Conservation (phyloP, 2,113 vertebrate species). For the Azemiops feae region DNA sequence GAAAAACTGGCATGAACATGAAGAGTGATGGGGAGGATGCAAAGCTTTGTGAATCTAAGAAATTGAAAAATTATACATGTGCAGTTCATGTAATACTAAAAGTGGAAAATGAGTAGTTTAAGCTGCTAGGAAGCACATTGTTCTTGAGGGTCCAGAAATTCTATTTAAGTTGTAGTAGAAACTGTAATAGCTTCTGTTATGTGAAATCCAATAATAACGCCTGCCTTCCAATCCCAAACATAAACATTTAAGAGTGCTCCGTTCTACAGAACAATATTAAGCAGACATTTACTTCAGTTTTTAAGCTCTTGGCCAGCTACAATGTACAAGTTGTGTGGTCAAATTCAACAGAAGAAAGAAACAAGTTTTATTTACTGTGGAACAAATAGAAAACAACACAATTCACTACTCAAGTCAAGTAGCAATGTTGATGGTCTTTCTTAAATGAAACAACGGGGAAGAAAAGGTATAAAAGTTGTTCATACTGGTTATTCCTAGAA, state of each 20-base stretch:
- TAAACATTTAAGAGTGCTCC: not conserved
- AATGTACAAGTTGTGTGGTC: too few relatives aligned
- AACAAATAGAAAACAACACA: not conserved
- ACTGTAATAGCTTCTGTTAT: not conserved
- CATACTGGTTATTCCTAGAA: not conserved
- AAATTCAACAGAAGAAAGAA: not conserved
- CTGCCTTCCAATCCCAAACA: not conserved
- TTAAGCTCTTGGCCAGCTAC: not conserved
- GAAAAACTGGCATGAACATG: not conserved
- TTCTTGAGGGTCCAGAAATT: not conserved
- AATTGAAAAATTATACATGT: not conserved
- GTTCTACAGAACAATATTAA: not conserved
- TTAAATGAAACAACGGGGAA: fast-evolving
- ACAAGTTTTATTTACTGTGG: not conserved
- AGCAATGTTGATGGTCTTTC: not conserved
- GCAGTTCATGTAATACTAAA: not conserved
- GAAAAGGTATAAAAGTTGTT: not conserved
- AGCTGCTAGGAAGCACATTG: not conserved
- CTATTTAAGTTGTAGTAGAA: not conserved
- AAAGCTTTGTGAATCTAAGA: not conserved
- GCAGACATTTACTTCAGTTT: not conserved
- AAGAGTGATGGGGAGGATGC: not conserved
- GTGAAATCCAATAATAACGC: not conserved
- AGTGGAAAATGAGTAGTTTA: not conserved
- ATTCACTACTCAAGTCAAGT: fast-evolving